phyloP scores from a whole-genome alignment of 2,797 vertebrate genomes.

The Acropternis orthonyx region DNA sequence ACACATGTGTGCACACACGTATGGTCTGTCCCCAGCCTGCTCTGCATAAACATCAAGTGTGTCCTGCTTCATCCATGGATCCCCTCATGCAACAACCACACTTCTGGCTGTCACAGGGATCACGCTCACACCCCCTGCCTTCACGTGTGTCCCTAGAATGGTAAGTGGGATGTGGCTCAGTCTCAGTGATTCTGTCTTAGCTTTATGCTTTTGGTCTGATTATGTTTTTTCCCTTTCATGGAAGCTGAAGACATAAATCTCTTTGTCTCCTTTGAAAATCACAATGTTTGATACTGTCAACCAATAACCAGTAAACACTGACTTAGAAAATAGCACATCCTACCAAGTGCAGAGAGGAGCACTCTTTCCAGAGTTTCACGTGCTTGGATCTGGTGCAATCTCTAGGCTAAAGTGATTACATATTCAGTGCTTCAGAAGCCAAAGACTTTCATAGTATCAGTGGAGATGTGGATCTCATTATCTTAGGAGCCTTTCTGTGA shows the following conservation, averaged over 20 bases:
- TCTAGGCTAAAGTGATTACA: neutral
- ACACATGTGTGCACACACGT: neutral
- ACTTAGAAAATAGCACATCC: neutral
- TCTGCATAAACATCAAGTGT: fast-evolving
- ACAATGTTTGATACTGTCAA: neutral
- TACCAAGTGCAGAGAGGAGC: neutral
- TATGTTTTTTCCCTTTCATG: neutral
- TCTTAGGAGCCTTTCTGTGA: neutral
- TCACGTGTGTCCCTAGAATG: neutral
- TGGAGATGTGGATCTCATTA: neutral
- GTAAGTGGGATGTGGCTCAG: neutral
- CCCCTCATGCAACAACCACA: fast-evolving
- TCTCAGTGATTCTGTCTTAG: neutral
- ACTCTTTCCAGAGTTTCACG: neutral
- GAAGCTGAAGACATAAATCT: neutral
- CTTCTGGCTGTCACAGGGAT: neutral
- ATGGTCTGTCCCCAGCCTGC: neutral
- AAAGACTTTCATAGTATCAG: neutral
- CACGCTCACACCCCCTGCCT: neutral
- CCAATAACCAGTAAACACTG: neutral
- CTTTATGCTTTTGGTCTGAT: neutral
- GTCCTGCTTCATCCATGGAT: fast-evolving
- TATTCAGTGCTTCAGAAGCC: neutral
- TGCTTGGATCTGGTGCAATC: neutral
- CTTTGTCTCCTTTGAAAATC: neutral